Percentiles rank a stretch among this genome's conserved stretches.
These are phyloP conservation scores for Rotaria socialis DNA, from an alignment of 2,888 invertebrate genomes.

Conservation along the genomic window DNA sequence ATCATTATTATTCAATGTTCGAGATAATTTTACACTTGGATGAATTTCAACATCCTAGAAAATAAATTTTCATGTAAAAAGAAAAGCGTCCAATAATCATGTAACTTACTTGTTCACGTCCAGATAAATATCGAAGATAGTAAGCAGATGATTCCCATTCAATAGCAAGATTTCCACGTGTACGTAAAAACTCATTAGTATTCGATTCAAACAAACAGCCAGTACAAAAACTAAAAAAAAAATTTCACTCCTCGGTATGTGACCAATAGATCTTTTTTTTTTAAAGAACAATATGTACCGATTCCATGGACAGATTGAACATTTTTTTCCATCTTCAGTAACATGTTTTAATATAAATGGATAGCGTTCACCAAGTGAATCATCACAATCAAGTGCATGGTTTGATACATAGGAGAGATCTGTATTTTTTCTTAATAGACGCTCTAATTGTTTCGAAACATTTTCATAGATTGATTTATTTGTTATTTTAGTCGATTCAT, in stretches of 20 bases:
- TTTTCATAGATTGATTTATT: slow-evolving; percentile 8
- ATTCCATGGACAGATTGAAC: slow-evolving; percentile 68
- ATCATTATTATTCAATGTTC: neutral
- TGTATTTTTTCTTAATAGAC: neutral
- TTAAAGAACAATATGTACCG: slow-evolving; percentile 54
- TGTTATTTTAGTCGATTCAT: neutral
- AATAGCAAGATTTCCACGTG: slow-evolving; percentile 67
- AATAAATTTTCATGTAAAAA: neutral
- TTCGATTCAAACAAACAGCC: slow-evolving; percentile 76
- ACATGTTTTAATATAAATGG: slow-evolving; percentile 82
- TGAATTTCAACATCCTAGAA: neutral
- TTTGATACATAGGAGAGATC: neutral
- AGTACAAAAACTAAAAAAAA: slow-evolving; percentile 68
- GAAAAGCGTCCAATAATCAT: neutral
- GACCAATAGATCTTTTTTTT: neutral
- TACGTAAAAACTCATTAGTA: slow-evolving; percentile 57
- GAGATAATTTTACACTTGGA: neutral
- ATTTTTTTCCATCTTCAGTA: slow-evolving; percentile 66
- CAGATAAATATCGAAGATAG: slow-evolving; percentile 79
- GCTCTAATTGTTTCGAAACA: neutral
- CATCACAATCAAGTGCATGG: slow-evolving; percentile 65
- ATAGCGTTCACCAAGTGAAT: slow-evolving; percentile 83
- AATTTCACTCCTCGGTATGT: neutral
- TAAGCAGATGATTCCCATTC: slow-evolving; percentile 92
- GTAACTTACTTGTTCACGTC: slow-evolving; percentile 67